Evolutionary conservation across 1,140 invertebrate species (phyloP).

Genomic region (Nebria ingens): DNA sequence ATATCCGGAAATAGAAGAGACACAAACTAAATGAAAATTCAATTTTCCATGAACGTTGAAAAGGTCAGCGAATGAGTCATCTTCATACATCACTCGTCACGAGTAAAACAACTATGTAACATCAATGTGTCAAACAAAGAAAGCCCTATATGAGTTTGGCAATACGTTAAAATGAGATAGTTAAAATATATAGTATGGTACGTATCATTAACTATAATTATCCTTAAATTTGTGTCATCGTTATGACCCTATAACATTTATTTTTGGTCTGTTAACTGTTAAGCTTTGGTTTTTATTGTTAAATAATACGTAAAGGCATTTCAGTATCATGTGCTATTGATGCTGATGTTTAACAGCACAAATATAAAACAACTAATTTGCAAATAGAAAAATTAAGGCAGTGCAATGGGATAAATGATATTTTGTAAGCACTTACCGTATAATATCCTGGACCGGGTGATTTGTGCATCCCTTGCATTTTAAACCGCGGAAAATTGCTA

Average conservation of each 20-base stretch:
- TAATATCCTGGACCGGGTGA: neutral
- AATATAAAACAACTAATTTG: too few species aligned
- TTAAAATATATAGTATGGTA: neutral
- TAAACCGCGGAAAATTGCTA: too few species aligned
- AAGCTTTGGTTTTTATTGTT: neutral
- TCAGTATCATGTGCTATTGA: too few species aligned
- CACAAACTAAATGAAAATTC: constrained; percentile 8
- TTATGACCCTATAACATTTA: constrained; percentile 4
- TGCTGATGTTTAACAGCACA: too few species aligned
- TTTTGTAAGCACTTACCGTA: neutral
- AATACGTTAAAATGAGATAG: neutral
- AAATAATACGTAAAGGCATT: neutral
- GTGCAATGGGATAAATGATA: neutral
- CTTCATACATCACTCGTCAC: constrained; percentile 2
- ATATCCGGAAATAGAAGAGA: neutral
- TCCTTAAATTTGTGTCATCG: constrained; percentile 3
- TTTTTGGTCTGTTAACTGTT: neutral
- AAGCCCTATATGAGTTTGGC: neutral
- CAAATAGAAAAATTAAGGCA: too few species aligned
- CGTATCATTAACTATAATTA: constrained; percentile 9
- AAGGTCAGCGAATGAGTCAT: constrained; percentile 7
- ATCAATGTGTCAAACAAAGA: neutral
- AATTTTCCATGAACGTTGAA: neutral
- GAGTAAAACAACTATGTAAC: too few species aligned
- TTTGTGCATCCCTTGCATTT: too few species aligned